Evolutionary conservation across 2,888 invertebrate genomes (phyloP), one percentile per base, ranked within the genome.

Genomic region (Prosopocoilus inquinatus): DNA sequence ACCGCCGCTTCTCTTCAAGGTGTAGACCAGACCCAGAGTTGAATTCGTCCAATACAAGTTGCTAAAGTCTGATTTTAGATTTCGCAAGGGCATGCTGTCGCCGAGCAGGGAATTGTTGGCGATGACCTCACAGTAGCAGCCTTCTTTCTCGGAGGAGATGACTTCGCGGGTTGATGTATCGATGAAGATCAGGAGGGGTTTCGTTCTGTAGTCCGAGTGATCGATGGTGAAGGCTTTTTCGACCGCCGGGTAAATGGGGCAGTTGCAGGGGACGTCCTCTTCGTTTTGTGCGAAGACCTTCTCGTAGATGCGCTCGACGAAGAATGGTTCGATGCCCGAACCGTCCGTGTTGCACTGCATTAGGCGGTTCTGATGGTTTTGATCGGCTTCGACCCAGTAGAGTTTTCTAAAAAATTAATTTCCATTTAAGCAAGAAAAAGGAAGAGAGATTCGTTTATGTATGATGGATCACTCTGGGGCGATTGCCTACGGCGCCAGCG

Each of bases 311-410:
- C 64, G 56, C 7, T 55, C 58, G 7, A 57, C 79, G 65, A 88
- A 87, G 67, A 88, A 87, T 13, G 78, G 75, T 68, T 77, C 76
- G 0, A 84, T 75, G 54, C 81, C 73, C 0, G 78, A 76, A 1
- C 88, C 88, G 64, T 84, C 79, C 5, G 81, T 71, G 63, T 82
- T 79, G 1, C 86, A 81, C 47, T 82, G 83, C 84, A 88, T 87
- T 45, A 90, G 73, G 34, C 80, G 80, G 3, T 84, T 84, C 44
- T 81, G 73, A 8, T 48, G 28, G n/a, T 80, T 80, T 59, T 82
- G 79, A 43, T 78, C 80, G 51, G 81, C 78, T 75, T 91, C 90
- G 48, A 91, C 84, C 93, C 93, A 94, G 65, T 87, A 85, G 2
- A 94, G 70, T 2, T 83, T 81, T 57, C 88, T 87, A 68, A 11